Evolutionary conservation across 2,888 invertebrate species (phyloP).

Genomic region (Philaethria dido): DNA sequence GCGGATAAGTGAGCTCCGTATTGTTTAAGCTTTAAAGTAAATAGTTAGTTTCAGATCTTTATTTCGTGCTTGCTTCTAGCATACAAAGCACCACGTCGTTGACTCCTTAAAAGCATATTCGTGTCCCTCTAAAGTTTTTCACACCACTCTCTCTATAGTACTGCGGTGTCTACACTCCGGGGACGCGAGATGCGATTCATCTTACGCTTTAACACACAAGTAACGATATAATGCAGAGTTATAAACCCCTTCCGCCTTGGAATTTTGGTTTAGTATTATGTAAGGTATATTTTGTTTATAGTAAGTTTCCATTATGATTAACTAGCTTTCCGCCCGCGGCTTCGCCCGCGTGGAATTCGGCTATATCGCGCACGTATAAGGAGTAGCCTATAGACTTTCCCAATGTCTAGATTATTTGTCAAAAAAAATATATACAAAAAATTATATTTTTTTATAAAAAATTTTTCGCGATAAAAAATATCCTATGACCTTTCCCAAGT

Average conservation of each 20-base stretch:
- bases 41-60: constrained; percentile 48
- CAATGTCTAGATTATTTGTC: no score
- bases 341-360: no score
- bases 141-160: constrained; percentile 40
- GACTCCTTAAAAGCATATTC: constrained; percentile 69
- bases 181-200: constrained; percentile 25
- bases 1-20: constrained; percentile 31
- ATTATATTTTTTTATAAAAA: no score
- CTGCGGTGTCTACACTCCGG: constrained; percentile 38
- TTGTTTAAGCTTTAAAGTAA: constrained; percentile 53
- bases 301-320: no score
- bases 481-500: no score
- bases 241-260: constrained; percentile 11
- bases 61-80: constrained; percentile 44
- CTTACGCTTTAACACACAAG: constrained; percentile 28
- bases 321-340: no score
- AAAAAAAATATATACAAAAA: no score
- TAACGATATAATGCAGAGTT: constrained; percentile 11
- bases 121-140: constrained; percentile 66
- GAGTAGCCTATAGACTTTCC: no score
- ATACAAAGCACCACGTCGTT: constrained; percentile 44
- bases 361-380: no score
- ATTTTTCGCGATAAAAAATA: no score
- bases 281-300: constrained; percentile 5
- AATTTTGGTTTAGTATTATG: constrained; percentile 1